Conservation (phyloP, 2,113 vertebrate genomes). For the Burhinus bistriatus region DNA sequence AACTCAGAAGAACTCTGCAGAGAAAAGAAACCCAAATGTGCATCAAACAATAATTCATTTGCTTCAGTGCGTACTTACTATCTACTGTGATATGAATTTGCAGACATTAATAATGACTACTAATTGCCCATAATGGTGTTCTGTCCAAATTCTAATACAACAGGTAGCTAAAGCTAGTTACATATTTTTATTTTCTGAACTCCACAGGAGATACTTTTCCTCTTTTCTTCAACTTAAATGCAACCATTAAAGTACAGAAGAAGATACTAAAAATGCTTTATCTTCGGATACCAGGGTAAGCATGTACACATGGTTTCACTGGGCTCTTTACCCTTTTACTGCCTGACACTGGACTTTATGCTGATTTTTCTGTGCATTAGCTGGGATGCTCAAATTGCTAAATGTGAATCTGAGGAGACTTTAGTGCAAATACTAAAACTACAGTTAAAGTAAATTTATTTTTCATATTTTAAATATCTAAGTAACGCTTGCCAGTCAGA, state of each 20-base stretch:
- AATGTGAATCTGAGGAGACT: neutral
- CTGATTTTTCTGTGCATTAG: neutral
- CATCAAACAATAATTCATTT: neutral
- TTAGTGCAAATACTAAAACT: neutral
- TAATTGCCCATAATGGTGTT: neutral
- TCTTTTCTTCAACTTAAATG: neutral
- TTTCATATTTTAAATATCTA: neutral
- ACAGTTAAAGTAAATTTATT: neutral
- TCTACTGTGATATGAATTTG: neutral
- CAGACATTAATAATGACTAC: neutral
- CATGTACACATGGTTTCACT: neutral
- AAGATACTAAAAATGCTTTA: neutral
- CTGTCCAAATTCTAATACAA: neutral
- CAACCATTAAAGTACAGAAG: neutral
- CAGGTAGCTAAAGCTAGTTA: neutral
- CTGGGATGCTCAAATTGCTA: neutral
- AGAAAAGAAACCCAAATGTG: neutral
- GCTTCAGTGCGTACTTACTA: neutral
- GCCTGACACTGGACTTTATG: neutral
- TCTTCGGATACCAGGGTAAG: neutral
- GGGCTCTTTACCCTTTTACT: neutral
- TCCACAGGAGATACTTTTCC: neutral
- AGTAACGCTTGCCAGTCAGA: neutral
- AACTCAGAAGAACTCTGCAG: neutral
- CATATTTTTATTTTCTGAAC: neutral